phyloP scores from a whole-genome alignment of 2,888 invertebrate species.

The Zaprionus obscuricornis region DNA sequence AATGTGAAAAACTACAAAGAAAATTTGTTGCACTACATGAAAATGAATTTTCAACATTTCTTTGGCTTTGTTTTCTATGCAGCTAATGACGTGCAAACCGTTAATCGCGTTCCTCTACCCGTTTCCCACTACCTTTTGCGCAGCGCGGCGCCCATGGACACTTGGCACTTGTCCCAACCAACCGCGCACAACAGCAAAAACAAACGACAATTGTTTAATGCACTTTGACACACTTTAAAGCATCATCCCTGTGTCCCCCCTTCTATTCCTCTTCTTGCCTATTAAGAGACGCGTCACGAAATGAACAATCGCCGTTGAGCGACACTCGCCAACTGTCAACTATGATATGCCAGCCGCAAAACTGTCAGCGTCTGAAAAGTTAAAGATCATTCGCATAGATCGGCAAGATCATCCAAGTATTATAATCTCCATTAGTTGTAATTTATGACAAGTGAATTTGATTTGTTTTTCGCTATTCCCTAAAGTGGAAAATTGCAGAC shows the following conservation, averaged over 20 bases:
- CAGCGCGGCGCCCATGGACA: not conserved
- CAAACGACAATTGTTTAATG: conserved; percentile 69
- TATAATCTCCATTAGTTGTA: conserved; percentile 25
- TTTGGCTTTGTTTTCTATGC: conserved; percentile 76
- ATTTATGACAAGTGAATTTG: conserved; percentile 53
- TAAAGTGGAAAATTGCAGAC: conserved; percentile 68
- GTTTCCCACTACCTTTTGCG: not conserved
- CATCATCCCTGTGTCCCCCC: not conserved
- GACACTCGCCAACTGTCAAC: not conserved
- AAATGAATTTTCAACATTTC: conserved; percentile 52
- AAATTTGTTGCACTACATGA: not conserved
- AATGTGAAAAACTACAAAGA: not conserved
- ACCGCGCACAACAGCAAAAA: conserved; percentile 40
- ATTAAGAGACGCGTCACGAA: no score
- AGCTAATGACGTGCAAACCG: conserved; percentile 63
- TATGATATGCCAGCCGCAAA: no score
- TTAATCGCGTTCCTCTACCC: conserved; percentile 34
- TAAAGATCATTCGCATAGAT: conserved; percentile 8
- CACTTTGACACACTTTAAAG: conserved; percentile 73
- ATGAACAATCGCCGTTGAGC: conserved; percentile 31
- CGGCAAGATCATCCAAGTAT: conserved; percentile 14
- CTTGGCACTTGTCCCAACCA: conserved; percentile 30
- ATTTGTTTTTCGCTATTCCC: conserved; percentile 40
- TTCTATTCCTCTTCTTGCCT: no score
- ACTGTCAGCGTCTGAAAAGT: no score